Percentiles rank a stretch among this genome's conserved stretches.
These are phyloP conservation scores for Nematostella vectensis DNA, from an alignment of 92 coral and sea anemone genomes.

Conservation along the genomic window DNA sequence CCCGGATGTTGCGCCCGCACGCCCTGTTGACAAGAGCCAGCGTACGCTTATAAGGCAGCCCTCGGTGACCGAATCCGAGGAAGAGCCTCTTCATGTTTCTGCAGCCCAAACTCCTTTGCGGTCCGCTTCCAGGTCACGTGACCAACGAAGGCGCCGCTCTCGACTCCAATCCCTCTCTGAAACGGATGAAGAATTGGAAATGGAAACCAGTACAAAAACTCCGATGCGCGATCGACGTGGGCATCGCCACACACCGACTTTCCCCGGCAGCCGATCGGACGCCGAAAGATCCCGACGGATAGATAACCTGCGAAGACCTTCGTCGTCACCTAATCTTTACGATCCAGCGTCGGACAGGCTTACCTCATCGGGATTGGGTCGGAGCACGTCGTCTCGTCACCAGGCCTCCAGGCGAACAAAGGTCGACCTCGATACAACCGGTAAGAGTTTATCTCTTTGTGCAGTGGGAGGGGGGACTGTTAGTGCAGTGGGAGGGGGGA, in stretches of 20 bases:
- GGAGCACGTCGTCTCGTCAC: conserved; percentile 48
- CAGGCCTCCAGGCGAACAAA: conserved; percentile 26
- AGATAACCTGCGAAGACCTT: conserved; percentile 50
- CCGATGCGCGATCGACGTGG: conserved; percentile 60
- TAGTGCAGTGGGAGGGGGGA: too few relatives aligned
- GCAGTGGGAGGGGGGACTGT: too few relatives aligned
- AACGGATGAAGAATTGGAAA: conserved; percentile 67
- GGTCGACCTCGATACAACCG: conserved; percentile 21
- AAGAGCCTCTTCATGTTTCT: conserved; percentile 29
- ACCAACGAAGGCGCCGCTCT: conserved; percentile 46
- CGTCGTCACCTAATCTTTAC: conserved; percentile 68
- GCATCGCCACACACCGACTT: conserved; percentile 68
- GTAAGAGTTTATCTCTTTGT: too few relatives aligned
- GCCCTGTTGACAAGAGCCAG: conserved; percentile 33
- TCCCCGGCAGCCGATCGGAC: conserved; percentile 57
- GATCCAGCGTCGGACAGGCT: conserved; percentile 33
- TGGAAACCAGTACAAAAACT: conserved; percentile 54
- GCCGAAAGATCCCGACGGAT: conserved; percentile 52
- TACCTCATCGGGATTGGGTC: conserved; percentile 19
- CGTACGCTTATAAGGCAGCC: conserved; percentile 44
- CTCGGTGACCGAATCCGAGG: conserved; percentile 69
- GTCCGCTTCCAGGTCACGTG: conserved; percentile 41
- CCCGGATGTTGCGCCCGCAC: conserved; percentile 50
- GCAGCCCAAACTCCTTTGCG: conserved; percentile 38
- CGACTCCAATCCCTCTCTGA: conserved; percentile 76